These are phyloP conservation scores for Agrypnus murinus DNA, from an alignment of 2,888 invertebrate genomes.

Conservation along the genomic window DNA sequence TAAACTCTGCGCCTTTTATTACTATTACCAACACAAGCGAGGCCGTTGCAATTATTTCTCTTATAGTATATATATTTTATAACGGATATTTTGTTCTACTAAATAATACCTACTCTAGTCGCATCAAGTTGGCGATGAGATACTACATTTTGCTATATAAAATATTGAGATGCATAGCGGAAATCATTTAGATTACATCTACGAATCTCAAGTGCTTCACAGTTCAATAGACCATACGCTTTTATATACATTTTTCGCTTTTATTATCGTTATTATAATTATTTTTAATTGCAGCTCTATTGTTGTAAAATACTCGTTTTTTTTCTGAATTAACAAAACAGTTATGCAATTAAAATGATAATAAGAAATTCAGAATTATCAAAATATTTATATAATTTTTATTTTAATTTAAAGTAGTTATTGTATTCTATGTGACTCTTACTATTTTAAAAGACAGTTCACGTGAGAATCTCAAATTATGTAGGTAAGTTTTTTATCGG, in stretches of 20 bases:
- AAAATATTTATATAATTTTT: no score
- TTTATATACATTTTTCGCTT: slow-evolving; percentile 19
- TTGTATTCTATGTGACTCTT: no score
- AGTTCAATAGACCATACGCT: slow-evolving; percentile 26
- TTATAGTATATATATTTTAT: no score
- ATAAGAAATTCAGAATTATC: no score
- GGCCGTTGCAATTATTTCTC: slow-evolving; percentile 18
- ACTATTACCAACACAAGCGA: no score
- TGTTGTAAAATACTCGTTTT: no score
- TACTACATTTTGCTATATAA: slow-evolving; percentile 14
- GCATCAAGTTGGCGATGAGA: no score
- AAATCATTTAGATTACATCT: slow-evolving; percentile 41
- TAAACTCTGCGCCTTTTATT: slow-evolving; percentile 2
- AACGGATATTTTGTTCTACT: slow-evolving; percentile 10
- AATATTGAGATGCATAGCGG: slow-evolving; percentile 27
- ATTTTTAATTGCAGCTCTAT: slow-evolving; percentile 19
- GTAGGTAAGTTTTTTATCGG: background rate
- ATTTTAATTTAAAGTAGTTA: no score
- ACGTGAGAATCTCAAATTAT: slow-evolving; percentile 9
- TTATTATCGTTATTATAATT: background rate
- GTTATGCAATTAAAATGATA: no score
- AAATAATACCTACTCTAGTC: no score
- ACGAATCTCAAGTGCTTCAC: slow-evolving; percentile 25
- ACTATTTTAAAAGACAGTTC: no score
- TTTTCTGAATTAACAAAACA: no score